phyloP scores from a whole-genome alignment of 2,113 vertebrate genomes.

The Oceanites oceanicus region DNA sequence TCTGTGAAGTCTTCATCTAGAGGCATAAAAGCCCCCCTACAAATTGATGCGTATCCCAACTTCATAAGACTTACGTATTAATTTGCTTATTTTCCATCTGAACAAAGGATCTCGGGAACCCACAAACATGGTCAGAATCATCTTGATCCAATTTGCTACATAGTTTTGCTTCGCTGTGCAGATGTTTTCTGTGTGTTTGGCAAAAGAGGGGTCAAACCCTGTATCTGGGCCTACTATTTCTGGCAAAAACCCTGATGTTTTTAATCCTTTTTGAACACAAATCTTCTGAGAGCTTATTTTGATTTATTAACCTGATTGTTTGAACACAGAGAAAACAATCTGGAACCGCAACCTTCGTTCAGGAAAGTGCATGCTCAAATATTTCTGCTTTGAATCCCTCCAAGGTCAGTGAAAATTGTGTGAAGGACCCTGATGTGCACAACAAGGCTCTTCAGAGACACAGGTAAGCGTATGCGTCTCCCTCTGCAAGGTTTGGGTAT shows the following conservation, averaged over 20 bases:
- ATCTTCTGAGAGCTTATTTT: background rate
- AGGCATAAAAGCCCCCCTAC: background rate
- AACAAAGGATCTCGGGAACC: background rate
- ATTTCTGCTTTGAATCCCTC: background rate
- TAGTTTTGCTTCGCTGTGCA: background rate
- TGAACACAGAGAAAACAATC: background rate
- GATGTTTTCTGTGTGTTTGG: background rate
- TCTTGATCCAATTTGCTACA: background rate
- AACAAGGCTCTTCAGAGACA: background rate
- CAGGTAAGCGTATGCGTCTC: background rate
- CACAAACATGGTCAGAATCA: background rate
- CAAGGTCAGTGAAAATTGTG: background rate
- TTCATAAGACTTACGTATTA: background rate
- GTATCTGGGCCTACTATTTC: background rate
- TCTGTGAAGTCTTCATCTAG: background rate
- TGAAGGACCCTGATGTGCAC: background rate
- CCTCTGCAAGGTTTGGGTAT: background rate
- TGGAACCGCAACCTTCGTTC: background rate
- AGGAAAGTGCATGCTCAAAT: background rate
- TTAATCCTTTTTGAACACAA: background rate
- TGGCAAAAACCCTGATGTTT: background rate
- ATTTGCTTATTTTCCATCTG: background rate
- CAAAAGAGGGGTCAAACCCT: constrained; percentile 10
- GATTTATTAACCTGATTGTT: constrained; percentile 6
- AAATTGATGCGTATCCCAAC: background rate